These are phyloP conservation scores for Rhabdornis inornatus DNA, from an alignment of 2,113 vertebrate species.

Conservation along the genomic window DNA sequence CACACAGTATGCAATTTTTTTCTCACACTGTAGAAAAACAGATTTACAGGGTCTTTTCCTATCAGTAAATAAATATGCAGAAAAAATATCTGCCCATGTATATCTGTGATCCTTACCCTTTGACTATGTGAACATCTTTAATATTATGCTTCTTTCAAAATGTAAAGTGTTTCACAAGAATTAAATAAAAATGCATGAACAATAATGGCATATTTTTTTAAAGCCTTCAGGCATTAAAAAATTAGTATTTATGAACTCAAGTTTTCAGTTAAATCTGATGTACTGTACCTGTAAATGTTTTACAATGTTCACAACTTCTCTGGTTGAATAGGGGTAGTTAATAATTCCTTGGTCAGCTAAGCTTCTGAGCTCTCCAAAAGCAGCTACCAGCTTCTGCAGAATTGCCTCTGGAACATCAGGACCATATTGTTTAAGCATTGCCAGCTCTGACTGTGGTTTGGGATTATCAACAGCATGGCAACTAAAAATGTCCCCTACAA, in stretches of 20 bases:
- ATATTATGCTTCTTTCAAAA: neutral
- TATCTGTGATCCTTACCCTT: neutral
- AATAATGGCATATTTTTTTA: neutral
- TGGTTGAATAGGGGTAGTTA: conserved; percentile 95
- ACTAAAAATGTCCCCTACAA: conserved; percentile 94
- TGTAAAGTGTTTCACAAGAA: neutral
- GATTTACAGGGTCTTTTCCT: accelerated
- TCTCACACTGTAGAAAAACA: neutral
- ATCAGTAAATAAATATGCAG: neutral
- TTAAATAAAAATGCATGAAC: neutral
- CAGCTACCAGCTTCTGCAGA: conserved; percentile 89
- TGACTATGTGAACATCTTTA: neutral
- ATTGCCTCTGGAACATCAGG: conserved; percentile 83
- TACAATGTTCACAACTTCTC: conserved; percentile 97
- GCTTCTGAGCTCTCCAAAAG: conserved; percentile 91
- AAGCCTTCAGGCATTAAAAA: neutral
- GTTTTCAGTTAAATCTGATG: neutral
- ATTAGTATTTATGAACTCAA: neutral
- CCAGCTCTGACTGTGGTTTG: conserved; percentile 87
- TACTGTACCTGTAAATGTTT: conserved; percentile 91
- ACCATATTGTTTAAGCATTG: conserved; percentile 93
- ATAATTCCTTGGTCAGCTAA: conserved; percentile 96
- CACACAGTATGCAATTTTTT: neutral
- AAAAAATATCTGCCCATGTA: neutral
- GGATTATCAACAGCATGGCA: conserved; percentile 98